A percentile compares a stretch with the other conserved stretches of the same genome.
These are phyloP conservation scores for Daktulosphaira vitifoliae DNA, from an alignment of 1,140 invertebrate genomes.

Conservation along the genomic window DNA sequence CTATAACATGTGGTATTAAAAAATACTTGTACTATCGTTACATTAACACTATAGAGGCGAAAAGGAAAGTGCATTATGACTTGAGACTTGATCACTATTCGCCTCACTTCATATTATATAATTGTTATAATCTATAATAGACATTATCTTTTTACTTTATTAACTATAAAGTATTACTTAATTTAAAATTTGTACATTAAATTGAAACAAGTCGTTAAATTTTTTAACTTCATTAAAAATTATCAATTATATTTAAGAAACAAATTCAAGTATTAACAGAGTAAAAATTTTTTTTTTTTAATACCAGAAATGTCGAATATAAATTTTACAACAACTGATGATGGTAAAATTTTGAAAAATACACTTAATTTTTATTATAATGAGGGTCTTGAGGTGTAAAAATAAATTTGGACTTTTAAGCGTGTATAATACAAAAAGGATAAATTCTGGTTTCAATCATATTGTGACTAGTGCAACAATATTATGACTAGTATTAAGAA, in stretches of 20 bases:
- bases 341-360: too few species aligned
- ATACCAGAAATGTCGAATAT: too few species aligned
- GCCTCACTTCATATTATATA: slow-evolving; percentile 16
- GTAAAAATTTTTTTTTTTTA: too few species aligned
- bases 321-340: too few species aligned
- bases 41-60: slow-evolving; percentile 16
- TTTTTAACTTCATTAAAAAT: too few species aligned
- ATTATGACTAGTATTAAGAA: slow-evolving; percentile 18
- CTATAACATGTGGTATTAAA: slow-evolving; percentile 26
- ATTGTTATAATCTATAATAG: slow-evolving; percentile 4
- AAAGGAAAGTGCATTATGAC: slow-evolving; percentile 12
- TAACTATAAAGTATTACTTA: slow-evolving; percentile 20
- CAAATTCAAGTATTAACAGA: too few species aligned
- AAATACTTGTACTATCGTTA: slow-evolving; percentile 30
- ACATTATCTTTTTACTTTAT: not conserved
- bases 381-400: too few species aligned
- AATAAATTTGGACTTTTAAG: too few species aligned
- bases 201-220: slow-evolving; percentile 20
- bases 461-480: slow-evolving; percentile 22
- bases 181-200: slow-evolving; percentile 31
- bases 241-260: slow-evolving; percentile 12
- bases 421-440: slow-evolving; percentile 20
- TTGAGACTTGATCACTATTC: not conserved
- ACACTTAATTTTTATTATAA: too few species aligned
- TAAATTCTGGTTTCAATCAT: slow-evolving; percentile 21